Evolutionary conservation across 1,140 invertebrate species (phyloP), one percentile per base, ranked within the genome.

Genomic region (Kradibia gibbosae): DNA sequence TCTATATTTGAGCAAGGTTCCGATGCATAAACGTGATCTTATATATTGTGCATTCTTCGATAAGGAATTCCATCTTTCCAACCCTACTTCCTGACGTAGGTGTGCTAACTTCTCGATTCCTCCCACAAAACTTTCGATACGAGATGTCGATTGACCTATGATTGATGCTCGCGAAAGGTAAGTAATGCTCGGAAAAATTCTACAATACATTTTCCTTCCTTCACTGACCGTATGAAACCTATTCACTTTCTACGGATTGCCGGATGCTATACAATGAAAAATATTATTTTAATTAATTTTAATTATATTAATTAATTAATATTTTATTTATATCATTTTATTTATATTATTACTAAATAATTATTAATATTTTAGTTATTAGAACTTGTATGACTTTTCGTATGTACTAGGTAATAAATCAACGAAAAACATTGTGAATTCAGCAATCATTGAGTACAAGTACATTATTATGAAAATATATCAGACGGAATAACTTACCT

Each of bases 141-240:
- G 78, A 77, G 80, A 77, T 78, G 82, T 83, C 86, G 85, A 88
- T 88, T 88, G 82, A 85, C 88, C 88, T 87, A 86, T 88, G 85
- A 89, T 88, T 88, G 88, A 89, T 90, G 85, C 85, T 83, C 85
- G 83, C 84, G 85, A 80, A 81, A 84, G 77, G 72, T 70, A 83
- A 75, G 83, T 81, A 82, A 85, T 85, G 82, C 60, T 34, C 60
- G 62, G 62, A 39, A 62, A 62, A 62, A 17, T 15, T 25, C 17
- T n/a, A 20, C 62, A 36, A 67, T 39, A 22, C 62, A 86, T 74
- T 36, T 53, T 8, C 74, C 8, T 11, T 17, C 42, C 25, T 15
- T 34, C 42, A 2, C n/a, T n/a, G n/a, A n/a, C n/a, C n/a, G n/a
- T n/a, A n/a, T n/a, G 34, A 3, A 0, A 20, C 15, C 25, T 77